phyloP scores from a whole-genome alignment of 2,888 invertebrate genomes.

The Bedellia somnulentella region DNA sequence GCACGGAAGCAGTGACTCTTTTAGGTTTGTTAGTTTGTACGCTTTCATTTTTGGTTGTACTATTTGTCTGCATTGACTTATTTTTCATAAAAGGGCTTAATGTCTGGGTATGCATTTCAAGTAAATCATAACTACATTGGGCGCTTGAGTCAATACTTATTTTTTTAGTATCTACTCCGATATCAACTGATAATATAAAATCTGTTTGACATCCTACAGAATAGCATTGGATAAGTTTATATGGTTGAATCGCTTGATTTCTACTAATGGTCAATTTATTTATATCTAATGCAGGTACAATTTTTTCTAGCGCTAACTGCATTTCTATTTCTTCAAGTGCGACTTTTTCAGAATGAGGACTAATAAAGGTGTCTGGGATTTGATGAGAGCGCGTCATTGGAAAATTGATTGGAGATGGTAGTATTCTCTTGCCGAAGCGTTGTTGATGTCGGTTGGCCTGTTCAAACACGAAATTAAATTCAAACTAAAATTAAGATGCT shows the following conservation, averaged over 20 bases:
- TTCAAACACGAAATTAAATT: slow-evolving; percentile 31
- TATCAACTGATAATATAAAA: slow-evolving; percentile 33
- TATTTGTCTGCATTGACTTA: slow-evolving; percentile 33
- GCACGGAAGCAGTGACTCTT: slow-evolving; percentile 23
- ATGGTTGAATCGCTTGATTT: slow-evolving; percentile 38
- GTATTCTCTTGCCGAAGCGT: slow-evolving; percentile 38
- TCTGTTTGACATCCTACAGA: slow-evolving; percentile 50
- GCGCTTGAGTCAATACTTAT: slow-evolving; percentile 37
- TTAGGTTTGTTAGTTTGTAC: slow-evolving; percentile 37
- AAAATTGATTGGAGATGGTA: too few relatives aligned
- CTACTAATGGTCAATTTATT: slow-evolving; percentile 34
- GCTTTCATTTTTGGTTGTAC: slow-evolving; percentile 18
- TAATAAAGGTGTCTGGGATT: too few relatives aligned
- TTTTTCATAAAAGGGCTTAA: slow-evolving; percentile 33
- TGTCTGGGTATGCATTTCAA: slow-evolving; percentile 44
- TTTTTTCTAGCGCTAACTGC: slow-evolving; percentile 42
- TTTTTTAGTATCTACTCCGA: slow-evolving; percentile 36
- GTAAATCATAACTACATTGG: slow-evolving; percentile 27
- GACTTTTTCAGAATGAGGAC: too few relatives aligned
- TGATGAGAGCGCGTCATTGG: too few relatives aligned
- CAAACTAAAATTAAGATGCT: not conserved
- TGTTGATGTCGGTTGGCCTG: slow-evolving; percentile 54
- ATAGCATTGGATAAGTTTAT: slow-evolving; percentile 29
- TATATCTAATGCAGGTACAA: slow-evolving; percentile 33
- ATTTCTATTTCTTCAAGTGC: slow-evolving; percentile 50